Evolutionary conservation across 1,140 invertebrate species (phyloP).

Genomic region (Aphelenchoides fujianensis): DNA sequence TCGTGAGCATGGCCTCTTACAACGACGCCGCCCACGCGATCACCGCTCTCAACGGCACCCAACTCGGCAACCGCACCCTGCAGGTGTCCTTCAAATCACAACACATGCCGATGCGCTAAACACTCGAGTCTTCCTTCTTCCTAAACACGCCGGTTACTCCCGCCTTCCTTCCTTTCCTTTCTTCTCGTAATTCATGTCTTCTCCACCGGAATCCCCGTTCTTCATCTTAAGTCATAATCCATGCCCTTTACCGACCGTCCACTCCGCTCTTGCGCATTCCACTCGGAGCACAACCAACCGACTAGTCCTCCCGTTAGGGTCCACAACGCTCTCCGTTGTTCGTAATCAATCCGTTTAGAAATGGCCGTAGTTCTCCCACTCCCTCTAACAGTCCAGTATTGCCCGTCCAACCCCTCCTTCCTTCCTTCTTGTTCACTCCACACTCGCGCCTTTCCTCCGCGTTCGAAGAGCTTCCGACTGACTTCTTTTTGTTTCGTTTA

Average conservation of each 20-base stretch:
- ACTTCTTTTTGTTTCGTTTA: neutral
- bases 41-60: constrained; percentile 93
- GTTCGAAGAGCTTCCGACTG: neutral
- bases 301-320: neutral
- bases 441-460: neutral
- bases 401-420: neutral
- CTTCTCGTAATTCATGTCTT: neutral
- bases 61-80: constrained; percentile 85
- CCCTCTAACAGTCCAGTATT: neutral
- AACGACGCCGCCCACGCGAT: constrained; percentile 96
- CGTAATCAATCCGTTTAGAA: neutral
- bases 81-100: constrained; percentile 95
- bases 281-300: neutral
- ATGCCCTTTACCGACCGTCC: neutral
- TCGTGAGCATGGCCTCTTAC: constrained; percentile 99
- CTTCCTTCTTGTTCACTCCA: too few relatives aligned
- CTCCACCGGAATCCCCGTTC: neutral
- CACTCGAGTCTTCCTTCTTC: neutral
- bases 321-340: neutral
- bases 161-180: neutral
- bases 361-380: neutral
- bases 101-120: constrained; percentile 11
- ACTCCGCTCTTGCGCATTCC: neutral
- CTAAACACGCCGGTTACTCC: constrained; percentile 7
- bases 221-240: constrained; percentile 1